phyloP scores from a whole-genome alignment of 2,797 vertebrate genomes.

The Fundulus diaphanus region DNA sequence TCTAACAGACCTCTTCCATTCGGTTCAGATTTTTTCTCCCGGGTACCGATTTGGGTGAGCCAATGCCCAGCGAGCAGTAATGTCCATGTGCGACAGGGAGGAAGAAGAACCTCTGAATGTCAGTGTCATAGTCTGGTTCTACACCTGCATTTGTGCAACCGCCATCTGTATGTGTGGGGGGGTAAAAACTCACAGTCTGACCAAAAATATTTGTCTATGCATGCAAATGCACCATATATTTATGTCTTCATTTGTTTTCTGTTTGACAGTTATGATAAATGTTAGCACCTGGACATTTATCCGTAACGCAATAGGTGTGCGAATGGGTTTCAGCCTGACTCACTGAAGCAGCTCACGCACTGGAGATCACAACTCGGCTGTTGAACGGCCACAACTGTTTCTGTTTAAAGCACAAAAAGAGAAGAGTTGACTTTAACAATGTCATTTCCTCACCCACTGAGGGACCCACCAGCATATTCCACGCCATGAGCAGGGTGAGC shows the following conservation, averaged over 20 bases:
- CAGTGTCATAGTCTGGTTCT: constrained; percentile 57
- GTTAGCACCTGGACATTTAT: constrained; percentile 40
- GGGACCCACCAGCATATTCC: constrained; percentile 70
- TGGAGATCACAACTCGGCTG: constrained; percentile 29
- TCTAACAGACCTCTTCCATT: constrained; percentile 30
- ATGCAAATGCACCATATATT: constrained; percentile 62
- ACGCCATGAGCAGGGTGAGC: constrained; percentile 56
- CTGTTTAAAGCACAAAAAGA: constrained; percentile 67
- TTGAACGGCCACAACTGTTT: constrained; percentile 28
- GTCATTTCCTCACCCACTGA: constrained; percentile 53
- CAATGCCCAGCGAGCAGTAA: constrained; percentile 16
- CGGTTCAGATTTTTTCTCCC: constrained; percentile 32
- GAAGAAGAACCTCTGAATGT: constrained; percentile 58
- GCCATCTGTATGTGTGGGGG: constrained; percentile 39
- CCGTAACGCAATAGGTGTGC: constrained; percentile 33
- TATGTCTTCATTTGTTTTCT: constrained; percentile 31
- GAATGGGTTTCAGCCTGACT: constrained; percentile 61
- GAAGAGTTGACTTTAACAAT: constrained; percentile 37
- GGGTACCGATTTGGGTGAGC: constrained; percentile 45
- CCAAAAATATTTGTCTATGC: constrained; percentile 72
- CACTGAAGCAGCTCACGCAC: constrained; percentile 66
- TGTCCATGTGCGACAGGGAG: constrained; percentile 15
- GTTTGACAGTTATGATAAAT: constrained; percentile 31
- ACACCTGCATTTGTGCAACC: constrained; percentile 64
- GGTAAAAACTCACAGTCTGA: constrained; percentile 51